A percentile compares a stretch with the other conserved stretches of the same genome.
These are phyloP conservation scores for Arctocebus calabarensis DNA, from an alignment of 2,797 vertebrate species.

Conservation along the genomic window DNA sequence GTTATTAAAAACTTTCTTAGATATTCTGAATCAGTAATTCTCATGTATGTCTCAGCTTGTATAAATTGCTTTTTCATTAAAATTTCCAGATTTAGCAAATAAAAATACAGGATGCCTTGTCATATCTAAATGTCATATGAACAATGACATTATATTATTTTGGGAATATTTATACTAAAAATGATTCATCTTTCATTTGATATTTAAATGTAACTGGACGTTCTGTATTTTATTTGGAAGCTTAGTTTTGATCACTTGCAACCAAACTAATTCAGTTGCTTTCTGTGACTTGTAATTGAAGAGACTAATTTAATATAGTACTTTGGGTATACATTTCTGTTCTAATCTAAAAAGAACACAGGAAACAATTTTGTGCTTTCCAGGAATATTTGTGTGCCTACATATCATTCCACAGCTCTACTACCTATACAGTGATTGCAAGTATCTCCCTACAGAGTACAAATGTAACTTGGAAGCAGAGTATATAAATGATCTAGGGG, in stretches of 20 bases:
- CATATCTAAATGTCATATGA: slow-evolving; percentile 9
- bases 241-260: not conserved
- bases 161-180: slow-evolving; percentile 1
- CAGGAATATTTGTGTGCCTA: slow-evolving; percentile 64
- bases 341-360: not conserved
- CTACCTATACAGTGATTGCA: slow-evolving; percentile 73
- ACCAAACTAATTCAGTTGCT: not conserved
- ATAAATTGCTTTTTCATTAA: slow-evolving; percentile 37
- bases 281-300: not conserved
- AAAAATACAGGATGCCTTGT: not conserved
- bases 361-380: slow-evolving; percentile 63
- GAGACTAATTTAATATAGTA: not conserved
- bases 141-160: not conserved
- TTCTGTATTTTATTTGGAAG: not conserved
- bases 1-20: not conserved
- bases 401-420: slow-evolving; percentile 66
- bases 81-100: not conserved
- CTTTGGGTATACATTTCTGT: not conserved
- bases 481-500: slow-evolving; percentile 66
- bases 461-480: slow-evolving; percentile 76
- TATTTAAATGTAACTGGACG: not conserved
- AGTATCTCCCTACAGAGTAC: slow-evolving; percentile 60
- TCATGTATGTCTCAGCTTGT: not conserved
- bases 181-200: not conserved
- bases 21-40: slow-evolving; percentile 21